Conservation (phyloP, 2,888 invertebrate species). For the Drosophila falleni region DNA sequence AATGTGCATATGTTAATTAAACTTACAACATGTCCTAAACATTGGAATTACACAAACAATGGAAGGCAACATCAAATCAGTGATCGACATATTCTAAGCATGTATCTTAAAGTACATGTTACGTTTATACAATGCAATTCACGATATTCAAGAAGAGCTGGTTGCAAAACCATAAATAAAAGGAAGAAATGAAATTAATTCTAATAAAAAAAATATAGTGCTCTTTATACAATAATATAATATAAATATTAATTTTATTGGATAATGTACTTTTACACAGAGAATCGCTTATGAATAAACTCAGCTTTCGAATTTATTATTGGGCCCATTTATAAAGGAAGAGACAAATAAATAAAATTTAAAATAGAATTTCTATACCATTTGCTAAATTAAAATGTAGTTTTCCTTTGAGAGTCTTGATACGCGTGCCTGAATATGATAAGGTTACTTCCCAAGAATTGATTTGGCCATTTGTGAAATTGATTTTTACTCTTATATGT, state of each 20-base stretch:
- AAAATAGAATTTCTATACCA: slow-evolving; percentile 23
- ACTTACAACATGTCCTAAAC: slow-evolving; percentile 25
- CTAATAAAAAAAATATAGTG: too few relatives aligned
- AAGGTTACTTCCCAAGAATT: slow-evolving; percentile 57
- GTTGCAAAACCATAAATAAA: too few relatives aligned
- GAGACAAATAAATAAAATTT: not conserved
- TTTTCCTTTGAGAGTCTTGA: slow-evolving; percentile 33
- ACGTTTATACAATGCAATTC: not conserved
- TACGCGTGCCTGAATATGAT: slow-evolving; percentile 60
- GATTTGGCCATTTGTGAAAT: slow-evolving; percentile 37
- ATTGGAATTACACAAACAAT: slow-evolving; percentile 1
- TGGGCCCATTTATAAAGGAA: not conserved
- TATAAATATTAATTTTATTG: too few relatives aligned
- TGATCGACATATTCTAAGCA: not conserved
- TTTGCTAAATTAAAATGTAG: slow-evolving; percentile 60
- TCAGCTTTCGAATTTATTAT: not conserved
- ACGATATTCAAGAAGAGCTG: not conserved
- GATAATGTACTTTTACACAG: too few relatives aligned
- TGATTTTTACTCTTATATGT: slow-evolving; percentile 16
- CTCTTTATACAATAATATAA: too few relatives aligned
- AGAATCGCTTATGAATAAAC: not conserved
- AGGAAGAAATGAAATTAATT: too few relatives aligned
- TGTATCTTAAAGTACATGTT: not conserved
- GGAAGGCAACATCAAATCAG: not conserved
- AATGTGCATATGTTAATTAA: slow-evolving; percentile 46